phyloP scores from a whole-genome alignment of 2,797 vertebrate genomes.

The Neosilurus mollespiculum region DNA sequence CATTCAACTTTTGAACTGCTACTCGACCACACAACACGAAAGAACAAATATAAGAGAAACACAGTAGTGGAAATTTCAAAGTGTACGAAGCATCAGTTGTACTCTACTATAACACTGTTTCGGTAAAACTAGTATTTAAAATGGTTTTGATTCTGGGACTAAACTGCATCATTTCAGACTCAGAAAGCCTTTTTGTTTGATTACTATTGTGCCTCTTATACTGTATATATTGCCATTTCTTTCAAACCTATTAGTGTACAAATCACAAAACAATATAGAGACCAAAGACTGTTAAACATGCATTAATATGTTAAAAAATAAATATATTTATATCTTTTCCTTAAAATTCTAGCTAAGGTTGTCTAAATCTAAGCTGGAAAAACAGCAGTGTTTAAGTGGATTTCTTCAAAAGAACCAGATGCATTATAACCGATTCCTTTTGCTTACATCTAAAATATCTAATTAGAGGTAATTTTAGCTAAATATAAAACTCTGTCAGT shows the following conservation, averaged over 20 bases:
- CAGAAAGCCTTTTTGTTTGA: neutral
- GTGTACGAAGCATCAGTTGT: slow-evolving; percentile 45
- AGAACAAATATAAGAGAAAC: slow-evolving; percentile 27
- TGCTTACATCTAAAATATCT: slow-evolving; percentile 54
- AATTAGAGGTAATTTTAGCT: slow-evolving; percentile 46
- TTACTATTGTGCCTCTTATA: neutral
- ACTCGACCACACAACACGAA: slow-evolving; percentile 62
- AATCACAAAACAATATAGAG: neutral
- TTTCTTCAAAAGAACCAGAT: slow-evolving; percentile 56
- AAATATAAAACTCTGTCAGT: slow-evolving; percentile 47
- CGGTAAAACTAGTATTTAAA: neutral
- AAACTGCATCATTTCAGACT: neutral
- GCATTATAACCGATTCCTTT: slow-evolving; percentile 39
- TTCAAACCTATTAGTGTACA: neutral
- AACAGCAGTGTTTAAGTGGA: slow-evolving; percentile 68
- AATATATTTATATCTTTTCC: slow-evolving; percentile 48
- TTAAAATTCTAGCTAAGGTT: slow-evolving; percentile 52
- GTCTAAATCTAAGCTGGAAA: slow-evolving; percentile 60
- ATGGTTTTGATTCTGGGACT: neutral
- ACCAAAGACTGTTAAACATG: slow-evolving; percentile 64
- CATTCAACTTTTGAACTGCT: slow-evolving; percentile 65
- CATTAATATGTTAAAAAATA: slow-evolving; percentile 65
- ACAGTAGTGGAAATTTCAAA: slow-evolving; percentile 53
- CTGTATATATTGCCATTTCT: neutral
- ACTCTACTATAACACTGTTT: slow-evolving; percentile 40